A percentile compares a stretch with the other conserved stretches of the same genome.
These are phyloP conservation scores for Xylocopa sonorina DNA, from an alignment of 1,140 invertebrate genomes.

Conservation along the genomic window DNA sequence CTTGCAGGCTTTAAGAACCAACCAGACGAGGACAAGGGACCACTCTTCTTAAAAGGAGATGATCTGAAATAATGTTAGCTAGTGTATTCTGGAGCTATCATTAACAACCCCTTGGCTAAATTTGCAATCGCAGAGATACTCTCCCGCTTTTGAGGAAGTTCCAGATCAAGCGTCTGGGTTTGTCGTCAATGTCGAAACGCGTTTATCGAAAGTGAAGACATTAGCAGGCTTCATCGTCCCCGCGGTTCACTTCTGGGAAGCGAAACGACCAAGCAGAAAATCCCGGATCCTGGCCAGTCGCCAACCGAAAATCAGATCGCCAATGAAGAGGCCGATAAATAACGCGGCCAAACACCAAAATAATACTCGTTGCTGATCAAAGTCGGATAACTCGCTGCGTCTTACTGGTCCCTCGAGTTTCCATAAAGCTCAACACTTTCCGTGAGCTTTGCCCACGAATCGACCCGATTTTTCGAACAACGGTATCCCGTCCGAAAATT, in stretches of 20 bases:
- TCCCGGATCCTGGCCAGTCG: slow-evolving; percentile 39
- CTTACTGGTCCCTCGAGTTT: not conserved
- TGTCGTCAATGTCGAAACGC: slow-evolving; percentile 4
- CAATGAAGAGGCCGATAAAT: slow-evolving; percentile 64
- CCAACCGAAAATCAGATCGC: slow-evolving; percentile 65
- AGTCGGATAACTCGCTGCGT: slow-evolving; percentile 32
- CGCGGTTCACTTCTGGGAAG: slow-evolving; percentile 51
- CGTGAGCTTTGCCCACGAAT: not conserved
- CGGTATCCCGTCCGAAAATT: too few relatives aligned
- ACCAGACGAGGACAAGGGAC: too few relatives aligned
- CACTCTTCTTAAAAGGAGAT: too few relatives aligned
- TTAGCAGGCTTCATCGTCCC: slow-evolving; percentile 26
- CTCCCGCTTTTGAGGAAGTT: not conserved
- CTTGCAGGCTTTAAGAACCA: too few relatives aligned
- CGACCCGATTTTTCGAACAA: not conserved
- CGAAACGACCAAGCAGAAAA: slow-evolving; percentile 46
- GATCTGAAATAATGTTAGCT: too few relatives aligned
- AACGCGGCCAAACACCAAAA: slow-evolving; percentile 63
- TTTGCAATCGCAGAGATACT: not conserved
- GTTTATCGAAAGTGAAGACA: slow-evolving; percentile 52
- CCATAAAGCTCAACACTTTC: not conserved
- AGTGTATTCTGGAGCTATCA: too few relatives aligned
- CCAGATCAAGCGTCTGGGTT: not conserved
- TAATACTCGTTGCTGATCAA: slow-evolving; percentile 61
- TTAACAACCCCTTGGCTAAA: not conserved